Evolutionary conservation across 2,888 invertebrate genomes (phyloP).

Genomic region (Pseudococcus viburni): DNA sequence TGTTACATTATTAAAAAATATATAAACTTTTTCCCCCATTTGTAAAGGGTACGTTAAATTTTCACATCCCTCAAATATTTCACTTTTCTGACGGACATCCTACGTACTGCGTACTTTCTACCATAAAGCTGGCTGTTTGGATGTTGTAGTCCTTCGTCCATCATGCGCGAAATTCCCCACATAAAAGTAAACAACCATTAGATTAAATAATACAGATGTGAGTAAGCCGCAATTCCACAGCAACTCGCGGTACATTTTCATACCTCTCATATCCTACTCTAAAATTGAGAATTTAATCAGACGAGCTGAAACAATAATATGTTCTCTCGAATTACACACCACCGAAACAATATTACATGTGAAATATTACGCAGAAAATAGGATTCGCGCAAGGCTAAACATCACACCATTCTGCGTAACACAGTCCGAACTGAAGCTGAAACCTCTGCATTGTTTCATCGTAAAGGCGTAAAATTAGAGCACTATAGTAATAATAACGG

Average conservation of each 20-base stretch:
- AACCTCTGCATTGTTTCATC: neutral
- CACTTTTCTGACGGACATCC: too few relatives aligned
- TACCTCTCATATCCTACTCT: neutral
- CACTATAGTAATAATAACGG: neutral
- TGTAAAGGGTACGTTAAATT: too few relatives aligned
- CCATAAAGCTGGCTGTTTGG: neutral
- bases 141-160: neutral
- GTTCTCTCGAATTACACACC: neutral
- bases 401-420: neutral
- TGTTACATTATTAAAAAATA: too few relatives aligned
- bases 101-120: neutral
- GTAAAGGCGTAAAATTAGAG: constrained; percentile 17
- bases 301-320: neutral
- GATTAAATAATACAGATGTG: constrained; percentile 20
- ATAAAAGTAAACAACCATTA: constrained; percentile 21
- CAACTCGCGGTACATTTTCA: neutral
- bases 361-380: constrained; percentile 33
- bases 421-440: neutral
- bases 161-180: neutral
- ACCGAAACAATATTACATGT: constrained; percentile 23
- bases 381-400: constrained; percentile 14
- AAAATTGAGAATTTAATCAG: constrained; percentile 38
- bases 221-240: neutral
- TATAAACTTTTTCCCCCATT: too few relatives aligned
- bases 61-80: too few relatives aligned